These are phyloP conservation scores for Cuculus canorus DNA, from an alignment of 2,797 vertebrate species.

Conservation along the genomic window DNA sequence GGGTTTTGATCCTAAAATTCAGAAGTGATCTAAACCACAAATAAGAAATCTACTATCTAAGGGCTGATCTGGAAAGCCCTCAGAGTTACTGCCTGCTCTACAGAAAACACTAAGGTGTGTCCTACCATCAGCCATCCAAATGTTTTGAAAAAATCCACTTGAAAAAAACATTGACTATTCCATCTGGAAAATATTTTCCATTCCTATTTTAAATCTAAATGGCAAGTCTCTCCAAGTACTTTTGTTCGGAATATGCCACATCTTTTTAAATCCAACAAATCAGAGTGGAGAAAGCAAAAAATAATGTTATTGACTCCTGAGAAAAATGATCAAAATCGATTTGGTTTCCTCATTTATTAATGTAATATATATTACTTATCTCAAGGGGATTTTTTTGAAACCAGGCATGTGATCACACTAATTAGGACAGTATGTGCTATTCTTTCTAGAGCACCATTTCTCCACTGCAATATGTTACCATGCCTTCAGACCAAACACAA, in stretches of 20 bases:
- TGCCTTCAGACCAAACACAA: slow-evolving; percentile 26
- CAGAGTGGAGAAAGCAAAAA: not conserved
- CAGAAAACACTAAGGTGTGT: not conserved
- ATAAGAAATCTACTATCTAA: not conserved
- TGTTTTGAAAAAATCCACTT: not conserved
- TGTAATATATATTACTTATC: not conserved
- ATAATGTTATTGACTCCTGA: not conserved
- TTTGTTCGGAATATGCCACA: not conserved
- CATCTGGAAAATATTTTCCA: not conserved
- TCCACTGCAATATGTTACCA: not conserved
- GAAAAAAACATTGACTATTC: not conserved
- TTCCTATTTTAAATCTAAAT: not conserved
- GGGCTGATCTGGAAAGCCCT: not conserved
- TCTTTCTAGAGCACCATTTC: not conserved
- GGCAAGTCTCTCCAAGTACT: not conserved
- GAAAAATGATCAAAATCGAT: not conserved
- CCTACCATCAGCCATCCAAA: not conserved
- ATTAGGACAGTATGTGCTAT: not conserved
- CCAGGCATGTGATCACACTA: not conserved
- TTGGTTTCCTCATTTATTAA: not conserved
- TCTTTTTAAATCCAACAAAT: not conserved
- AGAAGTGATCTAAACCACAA: not conserved
- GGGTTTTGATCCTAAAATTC: not conserved
- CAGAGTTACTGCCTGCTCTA: not conserved
- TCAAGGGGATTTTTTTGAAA: not conserved